Conservation (phyloP, 2,888 invertebrate species). For the Acanthococcus lagerstroemiae region DNA sequence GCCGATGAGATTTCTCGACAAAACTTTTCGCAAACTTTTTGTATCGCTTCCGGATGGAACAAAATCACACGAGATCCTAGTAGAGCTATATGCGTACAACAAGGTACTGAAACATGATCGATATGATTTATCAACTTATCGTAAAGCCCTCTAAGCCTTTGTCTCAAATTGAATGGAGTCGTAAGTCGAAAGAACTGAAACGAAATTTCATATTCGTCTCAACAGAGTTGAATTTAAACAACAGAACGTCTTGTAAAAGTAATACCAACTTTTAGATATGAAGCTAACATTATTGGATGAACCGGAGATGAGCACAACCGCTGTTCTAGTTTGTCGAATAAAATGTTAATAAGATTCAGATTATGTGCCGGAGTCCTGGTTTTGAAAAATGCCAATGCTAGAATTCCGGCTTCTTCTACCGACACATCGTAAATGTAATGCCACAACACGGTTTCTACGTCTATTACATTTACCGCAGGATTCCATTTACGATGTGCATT, state of each 20-base stretch:
- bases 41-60: conserved; percentile 10
- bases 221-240: background rate
- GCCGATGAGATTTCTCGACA: conserved; percentile 21
- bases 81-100: conserved; percentile 31
- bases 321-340: conserved; percentile 6
- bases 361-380: conserved; percentile 30
- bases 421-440: conserved; percentile 23
- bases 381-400: conserved; percentile 33
- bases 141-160: conserved; percentile 13
- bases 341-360: conserved; percentile 13
- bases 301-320: conserved; percentile 10
- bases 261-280: conserved; percentile 31
- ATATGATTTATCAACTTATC: conserved; percentile 6
- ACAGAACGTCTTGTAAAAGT: no score
- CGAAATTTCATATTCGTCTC: background rate
- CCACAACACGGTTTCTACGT: conserved; percentile 29
- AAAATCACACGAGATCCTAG: conserved; percentile 30
- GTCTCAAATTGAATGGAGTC: background rate
- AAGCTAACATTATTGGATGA: conserved; percentile 20
- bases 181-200: conserved; percentile 27
- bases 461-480: conserved; percentile 26
- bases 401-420: conserved; percentile 31
- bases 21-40: conserved; percentile 30
- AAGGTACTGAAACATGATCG: conserved; percentile 15
- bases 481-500: conserved; percentile 26